These are phyloP conservation scores for Shinisaurus crocodilurus DNA, from an alignment of 2,113 vertebrate genomes.

Conservation along the genomic window DNA sequence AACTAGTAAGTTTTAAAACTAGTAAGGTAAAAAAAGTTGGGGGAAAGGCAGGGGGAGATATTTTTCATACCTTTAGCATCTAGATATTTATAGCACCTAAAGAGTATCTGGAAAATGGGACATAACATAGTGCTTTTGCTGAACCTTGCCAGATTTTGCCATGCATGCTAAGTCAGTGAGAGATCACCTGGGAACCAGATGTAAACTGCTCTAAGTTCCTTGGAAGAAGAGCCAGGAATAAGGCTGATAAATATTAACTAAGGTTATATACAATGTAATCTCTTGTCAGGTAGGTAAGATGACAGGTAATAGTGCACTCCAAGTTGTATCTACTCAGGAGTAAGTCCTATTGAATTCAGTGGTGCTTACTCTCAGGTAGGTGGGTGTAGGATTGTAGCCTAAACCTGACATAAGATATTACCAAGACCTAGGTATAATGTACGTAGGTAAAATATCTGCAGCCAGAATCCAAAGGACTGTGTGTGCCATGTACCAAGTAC, in stretches of 20 bases:
- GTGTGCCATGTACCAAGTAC: not conserved
- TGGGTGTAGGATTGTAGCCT: not conserved
- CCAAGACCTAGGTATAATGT: not conserved
- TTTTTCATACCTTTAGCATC: not conserved
- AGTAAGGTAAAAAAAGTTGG: too few relatives aligned
- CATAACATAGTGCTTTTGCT: not conserved
- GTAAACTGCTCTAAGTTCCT: not conserved
- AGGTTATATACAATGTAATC: not conserved
- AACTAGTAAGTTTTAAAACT: not conserved
- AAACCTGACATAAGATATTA: not conserved
- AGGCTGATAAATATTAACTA: not conserved
- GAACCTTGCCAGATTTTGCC: not conserved
- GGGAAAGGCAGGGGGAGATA: not conserved
- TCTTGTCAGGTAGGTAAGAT: not conserved
- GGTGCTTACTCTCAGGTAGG: not conserved
- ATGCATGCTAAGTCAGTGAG: not conserved
- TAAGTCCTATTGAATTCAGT: not conserved
- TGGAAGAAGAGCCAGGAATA: not conserved
- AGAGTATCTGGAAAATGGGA: not conserved
- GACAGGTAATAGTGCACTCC: not conserved
- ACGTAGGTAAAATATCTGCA: not conserved
- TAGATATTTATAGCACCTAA: not conserved
- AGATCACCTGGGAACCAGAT: not conserved
- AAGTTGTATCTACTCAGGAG: not conserved
- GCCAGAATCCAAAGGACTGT: not conserved